Percentiles rank a stretch among this genome's conserved stretches.
phyloP scores from a whole-genome alignment of 2,888 invertebrate species.

The Mesorhabditis belari region DNA sequence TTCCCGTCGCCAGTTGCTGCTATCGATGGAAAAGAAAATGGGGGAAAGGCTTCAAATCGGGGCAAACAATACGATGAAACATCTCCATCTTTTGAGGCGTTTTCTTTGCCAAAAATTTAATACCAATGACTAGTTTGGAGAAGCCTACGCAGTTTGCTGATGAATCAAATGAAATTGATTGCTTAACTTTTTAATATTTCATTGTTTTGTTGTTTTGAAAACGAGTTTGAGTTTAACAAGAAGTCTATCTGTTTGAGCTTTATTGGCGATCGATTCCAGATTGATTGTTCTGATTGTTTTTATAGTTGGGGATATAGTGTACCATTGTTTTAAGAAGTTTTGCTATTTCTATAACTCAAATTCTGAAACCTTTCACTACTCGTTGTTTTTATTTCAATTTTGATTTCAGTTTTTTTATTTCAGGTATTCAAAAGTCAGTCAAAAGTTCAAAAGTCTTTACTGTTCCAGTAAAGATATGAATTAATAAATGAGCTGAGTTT shows the following conservation, averaged over 20 bases:
- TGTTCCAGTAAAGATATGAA: background rate
- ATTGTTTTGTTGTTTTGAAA: background rate
- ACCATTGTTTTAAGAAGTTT: too few species aligned
- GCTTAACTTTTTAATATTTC: background rate
- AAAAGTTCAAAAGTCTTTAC: background rate
- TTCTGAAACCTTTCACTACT: too few species aligned
- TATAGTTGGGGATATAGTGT: too few species aligned
- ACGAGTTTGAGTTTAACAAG: background rate
- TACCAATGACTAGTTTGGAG: too few species aligned
- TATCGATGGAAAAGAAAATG: too few species aligned
- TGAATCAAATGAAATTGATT: background rate
- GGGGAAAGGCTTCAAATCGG: too few species aligned
- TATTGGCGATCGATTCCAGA: background rate
- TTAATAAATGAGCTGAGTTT: too few species aligned
- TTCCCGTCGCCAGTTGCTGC: too few species aligned
- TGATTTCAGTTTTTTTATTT: background rate
- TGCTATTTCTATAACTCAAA: too few species aligned
- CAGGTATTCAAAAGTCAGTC: background rate
- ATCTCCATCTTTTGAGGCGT: background rate
- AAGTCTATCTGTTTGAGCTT: background rate
- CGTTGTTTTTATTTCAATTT: too few species aligned
- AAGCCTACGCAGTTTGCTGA: too few species aligned
- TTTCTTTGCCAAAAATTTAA: background rate
- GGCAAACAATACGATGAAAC: background rate
- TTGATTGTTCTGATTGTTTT: too few species aligned